A percentile compares a stretch with the other conserved stretches of the same genome.
Conservation (phyloP, 2,888 invertebrate species). For the Xanthia togata region DNA sequence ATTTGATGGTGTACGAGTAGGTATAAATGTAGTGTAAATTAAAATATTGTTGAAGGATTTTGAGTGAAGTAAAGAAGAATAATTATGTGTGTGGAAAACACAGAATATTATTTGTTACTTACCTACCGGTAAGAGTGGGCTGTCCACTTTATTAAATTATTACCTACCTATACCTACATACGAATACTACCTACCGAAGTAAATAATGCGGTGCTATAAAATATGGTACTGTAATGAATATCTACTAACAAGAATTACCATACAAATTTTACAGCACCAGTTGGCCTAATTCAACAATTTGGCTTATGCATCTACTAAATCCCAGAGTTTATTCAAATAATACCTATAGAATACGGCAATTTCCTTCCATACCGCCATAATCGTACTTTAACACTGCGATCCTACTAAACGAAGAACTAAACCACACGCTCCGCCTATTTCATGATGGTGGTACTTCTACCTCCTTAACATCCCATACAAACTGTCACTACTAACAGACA, state of each 20-base stretch:
- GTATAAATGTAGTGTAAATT: background rate
- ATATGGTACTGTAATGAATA: slow-evolving; percentile 43
- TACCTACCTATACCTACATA: background rate
- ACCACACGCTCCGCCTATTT: slow-evolving; percentile 86
- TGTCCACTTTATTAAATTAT: background rate
- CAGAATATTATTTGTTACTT: background rate
- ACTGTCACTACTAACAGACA: slow-evolving; percentile 84
- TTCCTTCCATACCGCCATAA: slow-evolving; percentile 73
- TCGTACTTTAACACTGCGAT: slow-evolving; percentile 69
- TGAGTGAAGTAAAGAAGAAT: too few relatives aligned
- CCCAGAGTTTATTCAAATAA: slow-evolving; percentile 67
- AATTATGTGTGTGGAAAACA: background rate
- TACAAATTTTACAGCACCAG: slow-evolving; percentile 58
- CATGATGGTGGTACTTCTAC: slow-evolving; percentile 87
- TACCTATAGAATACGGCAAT: slow-evolving; percentile 63
- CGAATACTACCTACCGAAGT: background rate
- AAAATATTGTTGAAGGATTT: background rate
- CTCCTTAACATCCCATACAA: slow-evolving; percentile 77
- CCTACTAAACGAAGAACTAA: slow-evolving; percentile 70
- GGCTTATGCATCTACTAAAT: slow-evolving; percentile 59
- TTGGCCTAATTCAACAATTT: slow-evolving; percentile 62
- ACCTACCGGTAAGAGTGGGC: background rate
- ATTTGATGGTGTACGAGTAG: too few relatives aligned
- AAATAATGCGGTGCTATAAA: slow-evolving; percentile 43
- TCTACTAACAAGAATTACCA: slow-evolving; percentile 43